A percentile compares a stretch with the other conserved stretches of the same genome.
Conservation (phyloP, 2,113 vertebrate genomes). For the Alosa alosa region DNA sequence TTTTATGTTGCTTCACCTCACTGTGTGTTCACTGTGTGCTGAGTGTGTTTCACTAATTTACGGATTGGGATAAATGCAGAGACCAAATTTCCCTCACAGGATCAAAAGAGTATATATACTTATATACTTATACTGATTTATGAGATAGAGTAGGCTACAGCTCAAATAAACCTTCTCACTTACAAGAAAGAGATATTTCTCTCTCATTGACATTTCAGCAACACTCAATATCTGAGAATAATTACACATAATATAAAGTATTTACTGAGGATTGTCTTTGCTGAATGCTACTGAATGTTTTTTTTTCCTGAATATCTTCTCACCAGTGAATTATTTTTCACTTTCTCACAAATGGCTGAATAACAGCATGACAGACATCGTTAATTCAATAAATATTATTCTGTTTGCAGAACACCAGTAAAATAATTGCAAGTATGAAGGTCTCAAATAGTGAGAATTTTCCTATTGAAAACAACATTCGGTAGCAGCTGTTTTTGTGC, state of each 20-base stretch:
- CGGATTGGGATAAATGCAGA: no score
- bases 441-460: neutral
- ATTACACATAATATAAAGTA: neutral
- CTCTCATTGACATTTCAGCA: neutral
- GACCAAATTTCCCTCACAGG: no score
- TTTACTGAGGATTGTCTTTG: neutral
- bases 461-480: neutral
- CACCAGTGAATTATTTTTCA: neutral
- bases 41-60: no score
- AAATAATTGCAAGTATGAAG: slow-evolving; percentile 7
- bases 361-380: neutral
- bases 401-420: neutral
- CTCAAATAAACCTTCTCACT: neutral
- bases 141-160: neutral
- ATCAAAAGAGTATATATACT: no score
- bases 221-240: neutral
- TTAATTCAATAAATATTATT: neutral
- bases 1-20: neutral
- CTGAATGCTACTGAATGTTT: neutral
- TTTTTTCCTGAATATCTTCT: neutral
- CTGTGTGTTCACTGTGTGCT: no score
- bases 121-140: neutral
- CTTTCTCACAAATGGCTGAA: neutral
- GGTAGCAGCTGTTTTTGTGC: neutral
- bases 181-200: neutral